phyloP scores from a whole-genome alignment of 1,140 invertebrate species.

The Onthophagus taurus region DNA sequence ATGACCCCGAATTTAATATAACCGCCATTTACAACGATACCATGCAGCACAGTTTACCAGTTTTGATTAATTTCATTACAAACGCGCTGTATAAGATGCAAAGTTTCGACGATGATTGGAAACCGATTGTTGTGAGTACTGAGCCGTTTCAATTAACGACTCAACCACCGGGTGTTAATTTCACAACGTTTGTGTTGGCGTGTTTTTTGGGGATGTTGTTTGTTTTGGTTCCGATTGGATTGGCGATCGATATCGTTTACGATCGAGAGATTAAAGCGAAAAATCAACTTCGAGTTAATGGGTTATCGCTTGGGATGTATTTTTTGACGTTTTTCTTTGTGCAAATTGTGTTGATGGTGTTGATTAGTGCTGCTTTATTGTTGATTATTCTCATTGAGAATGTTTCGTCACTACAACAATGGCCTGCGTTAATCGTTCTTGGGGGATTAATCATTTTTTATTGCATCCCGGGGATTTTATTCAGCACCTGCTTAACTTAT shows the following conservation, averaged over 20 bases:
- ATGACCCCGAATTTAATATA: slow-evolving; percentile 43
- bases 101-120: slow-evolving; percentile 20
- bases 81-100: slow-evolving; percentile 59
- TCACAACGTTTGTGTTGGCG: slow-evolving; percentile 58
- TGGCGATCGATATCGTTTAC: slow-evolving; percentile 73
- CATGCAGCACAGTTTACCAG: slow-evolving; percentile 66
- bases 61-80: slow-evolving; percentile 62
- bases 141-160: slow-evolving; percentile 63
- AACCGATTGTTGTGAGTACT: slow-evolving; percentile 43
- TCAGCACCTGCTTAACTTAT: slow-evolving; percentile 66
- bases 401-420: slow-evolving; percentile 54
- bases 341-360: slow-evolving; percentile 56
- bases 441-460: slow-evolving; percentile 59
- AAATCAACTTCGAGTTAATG: slow-evolving; percentile 74
- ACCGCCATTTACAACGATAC: slow-evolving; percentile 71
- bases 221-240: slow-evolving; percentile 60
- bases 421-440: slow-evolving; percentile 59
- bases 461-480: slow-evolving; percentile 63
- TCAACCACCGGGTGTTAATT: slow-evolving; percentile 58
- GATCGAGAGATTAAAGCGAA: slow-evolving; percentile 77
- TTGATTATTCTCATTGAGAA: slow-evolving; percentile 58
- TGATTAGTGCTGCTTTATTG: slow-evolving; percentile 56
- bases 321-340: slow-evolving; percentile 68
- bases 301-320: slow-evolving; percentile 66
- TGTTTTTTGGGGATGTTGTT: slow-evolving; percentile 72